Conservation (phyloP, 2,797 vertebrate species). For the Stomatorhinus walkeri region DNA sequence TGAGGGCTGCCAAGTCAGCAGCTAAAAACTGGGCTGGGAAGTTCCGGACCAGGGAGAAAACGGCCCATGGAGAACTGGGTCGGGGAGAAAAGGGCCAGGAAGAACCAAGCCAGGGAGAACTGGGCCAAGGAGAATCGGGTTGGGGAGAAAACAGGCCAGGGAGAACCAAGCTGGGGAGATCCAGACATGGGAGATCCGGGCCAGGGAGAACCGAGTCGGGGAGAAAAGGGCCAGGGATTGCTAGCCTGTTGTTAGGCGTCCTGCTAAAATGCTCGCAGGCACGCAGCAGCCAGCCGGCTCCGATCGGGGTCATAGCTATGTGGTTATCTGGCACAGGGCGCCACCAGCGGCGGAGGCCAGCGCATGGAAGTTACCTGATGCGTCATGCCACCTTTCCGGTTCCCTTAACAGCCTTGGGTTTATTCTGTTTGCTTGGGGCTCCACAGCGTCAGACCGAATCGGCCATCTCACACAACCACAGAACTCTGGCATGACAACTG, state of each 20-base stretch:
- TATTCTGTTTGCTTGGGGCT: conserved; percentile 58
- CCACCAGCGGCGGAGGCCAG: conserved; percentile 60
- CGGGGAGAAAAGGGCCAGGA: too few relatives aligned
- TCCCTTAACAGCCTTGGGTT: conserved; percentile 62
- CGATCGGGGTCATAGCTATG: conserved; percentile 49
- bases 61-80: not conserved
- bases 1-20: not conserved
- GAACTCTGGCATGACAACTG: conserved; percentile 68
- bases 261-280: conserved; percentile 25
- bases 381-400: conserved; percentile 70
- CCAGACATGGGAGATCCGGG: not conserved
- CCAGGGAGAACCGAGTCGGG: too few relatives aligned
- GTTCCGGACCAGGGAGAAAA: not conserved
- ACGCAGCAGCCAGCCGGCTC: conserved; percentile 57
- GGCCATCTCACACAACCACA: conserved; percentile 61
- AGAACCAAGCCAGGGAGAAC: not conserved
- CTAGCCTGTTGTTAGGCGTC: conserved; percentile 42
- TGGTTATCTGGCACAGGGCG: conserved; percentile 44
- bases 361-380: conserved; percentile 69
- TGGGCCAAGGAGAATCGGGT: not conserved
- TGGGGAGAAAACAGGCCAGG: too few relatives aligned
- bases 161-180: not conserved
- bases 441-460: conserved; percentile 66
- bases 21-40: not conserved
- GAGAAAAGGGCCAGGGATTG: not conserved